Evolutionary conservation across 2,888 invertebrate species (phyloP).

Genomic region (Thyatira batis): DNA sequence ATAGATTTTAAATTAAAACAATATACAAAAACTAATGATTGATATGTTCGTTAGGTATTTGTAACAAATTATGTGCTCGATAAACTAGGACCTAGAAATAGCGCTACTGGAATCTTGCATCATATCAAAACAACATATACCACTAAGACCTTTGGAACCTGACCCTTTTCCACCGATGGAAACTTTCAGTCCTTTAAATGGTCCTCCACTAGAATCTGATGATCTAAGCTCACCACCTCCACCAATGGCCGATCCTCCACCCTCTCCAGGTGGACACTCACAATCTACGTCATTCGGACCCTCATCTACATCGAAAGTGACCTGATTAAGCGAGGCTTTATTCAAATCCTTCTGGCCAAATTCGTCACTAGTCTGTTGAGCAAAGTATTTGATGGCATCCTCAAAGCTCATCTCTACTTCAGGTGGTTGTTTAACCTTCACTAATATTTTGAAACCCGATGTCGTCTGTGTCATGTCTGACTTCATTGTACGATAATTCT

Average conservation of each 20-base stretch:
- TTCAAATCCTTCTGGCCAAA: not conserved
- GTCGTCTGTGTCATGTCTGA: slow-evolving; percentile 48
- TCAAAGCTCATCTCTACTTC: slow-evolving; percentile 44
- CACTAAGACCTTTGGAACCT: slow-evolving; percentile 38
- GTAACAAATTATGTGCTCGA: no score
- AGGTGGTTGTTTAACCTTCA: slow-evolving; percentile 21
- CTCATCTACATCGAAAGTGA: not conserved
- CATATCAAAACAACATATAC: slow-evolving; percentile 44
- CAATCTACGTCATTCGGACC: slow-evolving; percentile 21
- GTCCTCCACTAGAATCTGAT: slow-evolving; percentile 2
- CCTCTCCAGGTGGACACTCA: slow-evolving; percentile 43
- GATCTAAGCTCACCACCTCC: not conserved
- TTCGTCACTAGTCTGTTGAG: slow-evolving; percentile 21
- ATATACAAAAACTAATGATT: no score
- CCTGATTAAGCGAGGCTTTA: not conserved
- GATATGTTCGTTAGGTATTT: no score
- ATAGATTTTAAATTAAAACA: no score
- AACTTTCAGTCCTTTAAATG: slow-evolving; percentile 36
- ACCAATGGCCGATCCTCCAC: slow-evolving; percentile 1
- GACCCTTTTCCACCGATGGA: slow-evolving; percentile 47
- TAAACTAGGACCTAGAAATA: no score
- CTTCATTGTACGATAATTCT: slow-evolving; percentile 23
- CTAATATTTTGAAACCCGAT: slow-evolving; percentile 49
- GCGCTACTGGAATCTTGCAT: slow-evolving; percentile 13
- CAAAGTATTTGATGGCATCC: slow-evolving; percentile 39